phyloP scores from a whole-genome alignment of 1,140 invertebrate genomes.

The Tribolium madens region DNA sequence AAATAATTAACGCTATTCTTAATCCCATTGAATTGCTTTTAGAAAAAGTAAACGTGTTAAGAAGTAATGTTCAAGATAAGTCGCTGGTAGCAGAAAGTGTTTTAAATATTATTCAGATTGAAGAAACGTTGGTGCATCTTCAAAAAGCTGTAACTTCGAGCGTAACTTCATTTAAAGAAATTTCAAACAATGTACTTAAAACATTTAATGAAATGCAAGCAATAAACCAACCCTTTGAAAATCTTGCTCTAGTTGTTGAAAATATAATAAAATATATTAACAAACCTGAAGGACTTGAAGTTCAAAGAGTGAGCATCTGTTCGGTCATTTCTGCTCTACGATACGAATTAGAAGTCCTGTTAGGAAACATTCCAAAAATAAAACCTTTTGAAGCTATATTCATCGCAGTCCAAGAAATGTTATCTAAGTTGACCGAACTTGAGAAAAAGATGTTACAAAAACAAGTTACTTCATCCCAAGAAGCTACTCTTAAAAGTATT shows the following conservation, averaged over 20 bases:
- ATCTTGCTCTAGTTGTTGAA: slow-evolving; percentile 20
- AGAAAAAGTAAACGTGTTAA: neutral
- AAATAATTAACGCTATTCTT: neutral
- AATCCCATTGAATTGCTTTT: neutral
- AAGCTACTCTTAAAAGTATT: neutral
- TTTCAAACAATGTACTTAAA: neutral
- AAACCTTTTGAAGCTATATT: neutral
- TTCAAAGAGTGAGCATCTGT: slow-evolving; percentile 22
- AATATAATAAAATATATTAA: slow-evolving; percentile 22
- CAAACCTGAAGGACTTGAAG: slow-evolving; percentile 38
- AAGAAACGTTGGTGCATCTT: neutral
- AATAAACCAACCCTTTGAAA: slow-evolving; percentile 34
- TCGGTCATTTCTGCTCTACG: neutral
- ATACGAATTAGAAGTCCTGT: neutral
- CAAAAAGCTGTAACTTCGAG: neutral
- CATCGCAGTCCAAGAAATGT: neutral
- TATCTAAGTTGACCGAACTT: neutral
- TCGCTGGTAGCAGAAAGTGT: neutral
- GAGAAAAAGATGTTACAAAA: slow-evolving; percentile 5
- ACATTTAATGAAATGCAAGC: neutral
- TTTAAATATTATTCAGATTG: neutral
- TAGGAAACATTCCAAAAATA: neutral
- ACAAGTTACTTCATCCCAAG: neutral
- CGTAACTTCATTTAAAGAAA: neutral
- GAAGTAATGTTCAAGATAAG: neutral